Base-by-base conservation (phyloP, 2,113 vertebrate genomes). In the Callopanchax toddi region DNA sequence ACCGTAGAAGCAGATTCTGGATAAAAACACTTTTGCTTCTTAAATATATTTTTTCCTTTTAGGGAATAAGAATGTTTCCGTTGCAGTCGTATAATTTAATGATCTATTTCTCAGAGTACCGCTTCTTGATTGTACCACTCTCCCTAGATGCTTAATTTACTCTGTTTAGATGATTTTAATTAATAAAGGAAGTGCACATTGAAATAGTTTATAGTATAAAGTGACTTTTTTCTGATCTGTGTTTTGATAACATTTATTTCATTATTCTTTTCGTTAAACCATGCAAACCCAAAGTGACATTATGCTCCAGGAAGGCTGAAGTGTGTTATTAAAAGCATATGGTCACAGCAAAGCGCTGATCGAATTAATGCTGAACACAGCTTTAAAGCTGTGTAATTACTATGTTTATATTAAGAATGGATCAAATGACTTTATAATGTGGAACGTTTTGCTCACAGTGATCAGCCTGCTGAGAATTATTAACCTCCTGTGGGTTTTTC, bases 371-470 rank as follows among this genome's bases (percentile, higher is more conserved):
- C 44, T 56, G 25, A 43, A 23, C 53, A 36, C 39, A 37, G 34
- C 44, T 23, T 60, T 54, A 58, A 34, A 59, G 32, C 54, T n/a
- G 39, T 6, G 15, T 39, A 73, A 60, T 54, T 26, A 49, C 26
- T 25, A 18, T 60, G 43, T 44, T 42, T 67, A 49, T 34, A 43
- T 45, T 36, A 60, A 48, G 10, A 5, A 43, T 13, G 17, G 48
- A 43, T 10, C 48, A 54, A 42, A 67, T 46, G 23, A 21, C 45
- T 12, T 36, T 34, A 29, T 45, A 57, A 60, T 42, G 18, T 57
- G 51, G 29, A 56, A 58, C 22, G 55, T 57, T 12, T 42, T 46
- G 29, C 50, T 17, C 32, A 60, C n/a, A 18, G 51, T 42, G 39
- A 68, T 20, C 12, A 53, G 17, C 25, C 39, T 10, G 16, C 3